phyloP scores from a whole-genome alignment of 2,113 vertebrate species.

The Daboia siamensis region DNA sequence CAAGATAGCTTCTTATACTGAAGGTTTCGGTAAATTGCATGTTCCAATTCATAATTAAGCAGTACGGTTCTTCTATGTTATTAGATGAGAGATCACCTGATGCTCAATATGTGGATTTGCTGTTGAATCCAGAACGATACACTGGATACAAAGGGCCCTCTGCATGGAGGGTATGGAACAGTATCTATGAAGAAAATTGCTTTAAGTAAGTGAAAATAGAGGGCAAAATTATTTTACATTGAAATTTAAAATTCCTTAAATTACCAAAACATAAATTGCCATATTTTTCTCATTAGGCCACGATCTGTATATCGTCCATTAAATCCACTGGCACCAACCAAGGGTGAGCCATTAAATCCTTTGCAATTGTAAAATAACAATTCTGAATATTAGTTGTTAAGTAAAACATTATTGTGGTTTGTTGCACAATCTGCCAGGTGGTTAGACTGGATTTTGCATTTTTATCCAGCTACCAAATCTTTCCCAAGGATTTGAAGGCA shows the following conservation, averaged over 20 bases:
- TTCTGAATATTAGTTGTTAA: slow-evolving; percentile 1
- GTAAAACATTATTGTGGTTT: background rate
- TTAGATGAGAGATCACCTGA: slow-evolving; percentile 91
- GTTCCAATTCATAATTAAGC: slow-evolving; percentile 14
- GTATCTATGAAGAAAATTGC: slow-evolving; percentile 98
- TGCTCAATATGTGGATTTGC: slow-evolving; percentile 89
- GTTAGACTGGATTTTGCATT: background rate
- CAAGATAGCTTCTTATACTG: background rate
- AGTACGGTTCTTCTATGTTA: slow-evolving; percentile 18
- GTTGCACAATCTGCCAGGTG: background rate
- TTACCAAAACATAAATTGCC: slow-evolving; percentile 20
- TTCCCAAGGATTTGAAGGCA: background rate
- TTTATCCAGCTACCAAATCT: background rate
- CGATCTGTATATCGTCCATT: slow-evolving; percentile 93
- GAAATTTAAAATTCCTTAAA: background rate
- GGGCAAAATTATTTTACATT: background rate
- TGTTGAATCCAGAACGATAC: slow-evolving; percentile 89
- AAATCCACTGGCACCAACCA: slow-evolving; percentile 86
- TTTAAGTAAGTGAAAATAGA: slow-evolving; percentile 83
- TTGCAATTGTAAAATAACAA: background rate
- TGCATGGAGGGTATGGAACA: slow-evolving; percentile 97
- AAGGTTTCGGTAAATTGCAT: background rate
- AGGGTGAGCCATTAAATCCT: slow-evolving; percentile 74
- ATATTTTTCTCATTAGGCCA: slow-evolving; percentile 73
- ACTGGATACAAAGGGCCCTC: slow-evolving; percentile 93